These are phyloP conservation scores for Pipistrellus kuhlii DNA, from an alignment of 2,797 vertebrate genomes.

Conservation along the genomic window DNA sequence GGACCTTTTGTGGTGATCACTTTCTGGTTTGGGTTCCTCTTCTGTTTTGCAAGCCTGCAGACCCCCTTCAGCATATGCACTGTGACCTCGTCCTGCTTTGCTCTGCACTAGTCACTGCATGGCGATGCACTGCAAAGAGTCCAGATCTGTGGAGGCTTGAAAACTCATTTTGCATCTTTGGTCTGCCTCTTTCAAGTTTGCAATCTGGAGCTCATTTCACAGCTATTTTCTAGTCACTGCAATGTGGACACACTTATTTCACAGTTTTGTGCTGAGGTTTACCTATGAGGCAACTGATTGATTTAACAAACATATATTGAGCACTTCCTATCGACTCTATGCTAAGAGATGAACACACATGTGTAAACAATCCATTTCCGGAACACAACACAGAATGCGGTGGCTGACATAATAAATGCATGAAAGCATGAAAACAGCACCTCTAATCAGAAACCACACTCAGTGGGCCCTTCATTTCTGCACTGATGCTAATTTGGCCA, in stretches of 20 bases:
- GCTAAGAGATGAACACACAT: not conserved
- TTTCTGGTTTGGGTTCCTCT: not conserved
- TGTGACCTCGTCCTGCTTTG: not conserved
- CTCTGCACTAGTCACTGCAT: not conserved
- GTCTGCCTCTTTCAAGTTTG: not conserved
- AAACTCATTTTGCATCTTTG: not conserved
- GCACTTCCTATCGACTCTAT: not conserved
- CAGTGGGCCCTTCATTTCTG: not conserved
- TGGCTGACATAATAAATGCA: not conserved
- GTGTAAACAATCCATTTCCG: not conserved
- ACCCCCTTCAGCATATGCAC: not conserved
- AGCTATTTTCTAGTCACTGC: not conserved
- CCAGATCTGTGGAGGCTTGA: not conserved
- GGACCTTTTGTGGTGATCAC: not conserved
- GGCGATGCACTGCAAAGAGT: not conserved
- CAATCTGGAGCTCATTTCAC: not conserved
- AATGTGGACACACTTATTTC: not conserved
- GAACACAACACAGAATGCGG: not conserved
- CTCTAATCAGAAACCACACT: slow-evolving; percentile 17
- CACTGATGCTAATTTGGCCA: not conserved
- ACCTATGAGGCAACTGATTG: not conserved
- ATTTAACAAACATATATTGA: slow-evolving; percentile 12
- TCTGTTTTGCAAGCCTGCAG: not conserved
- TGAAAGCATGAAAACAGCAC: not conserved
- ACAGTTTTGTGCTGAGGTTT: not conserved